Conservation (phyloP, 2,888 invertebrate genomes). For the Gastracanthus pulcherrimus region DNA sequence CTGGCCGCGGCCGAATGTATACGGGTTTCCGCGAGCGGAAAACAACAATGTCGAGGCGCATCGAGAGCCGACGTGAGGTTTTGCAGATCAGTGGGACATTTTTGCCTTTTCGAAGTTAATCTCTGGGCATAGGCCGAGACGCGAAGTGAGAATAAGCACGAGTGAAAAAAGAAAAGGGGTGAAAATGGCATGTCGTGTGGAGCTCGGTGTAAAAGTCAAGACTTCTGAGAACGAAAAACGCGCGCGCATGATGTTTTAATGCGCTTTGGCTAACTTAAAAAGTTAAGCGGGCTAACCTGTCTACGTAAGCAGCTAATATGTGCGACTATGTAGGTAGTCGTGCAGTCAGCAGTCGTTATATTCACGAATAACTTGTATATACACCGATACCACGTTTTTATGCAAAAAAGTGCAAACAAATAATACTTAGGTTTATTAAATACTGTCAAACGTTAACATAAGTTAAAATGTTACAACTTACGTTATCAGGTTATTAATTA, state of each 20-base stretch:
- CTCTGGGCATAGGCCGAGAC: background rate
- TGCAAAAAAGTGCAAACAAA: too few relatives aligned
- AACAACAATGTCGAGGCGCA: background rate
- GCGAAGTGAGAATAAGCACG: background rate
- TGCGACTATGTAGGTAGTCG: too few relatives aligned
- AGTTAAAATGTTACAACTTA: too few relatives aligned
- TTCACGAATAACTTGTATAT: too few relatives aligned
- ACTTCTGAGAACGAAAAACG: background rate
- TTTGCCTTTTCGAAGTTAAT: conserved; percentile 8
- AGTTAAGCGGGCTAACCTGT: conserved; percentile 14
- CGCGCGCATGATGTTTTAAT: background rate
- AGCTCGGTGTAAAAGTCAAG: conserved; percentile 11
- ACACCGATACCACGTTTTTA: too few relatives aligned
- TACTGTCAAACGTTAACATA: too few relatives aligned
- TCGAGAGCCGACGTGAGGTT: too few relatives aligned
- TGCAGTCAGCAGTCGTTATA: too few relatives aligned
- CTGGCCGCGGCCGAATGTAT: too few relatives aligned
- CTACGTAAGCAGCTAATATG: background rate
- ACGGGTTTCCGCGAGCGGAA: conserved; percentile 10
- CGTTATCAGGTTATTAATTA: too few relatives aligned
- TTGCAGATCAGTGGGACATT: too few relatives aligned
- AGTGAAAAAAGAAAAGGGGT: background rate
- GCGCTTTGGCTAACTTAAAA: conserved; percentile 20
- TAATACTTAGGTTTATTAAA: too few relatives aligned
- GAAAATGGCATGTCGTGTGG: background rate